Percentiles rank a stretch among this genome's conserved stretches.
Evolutionary conservation across 2,888 invertebrate genomes (phyloP).

Genomic region (Drosophila buzzatii): DNA sequence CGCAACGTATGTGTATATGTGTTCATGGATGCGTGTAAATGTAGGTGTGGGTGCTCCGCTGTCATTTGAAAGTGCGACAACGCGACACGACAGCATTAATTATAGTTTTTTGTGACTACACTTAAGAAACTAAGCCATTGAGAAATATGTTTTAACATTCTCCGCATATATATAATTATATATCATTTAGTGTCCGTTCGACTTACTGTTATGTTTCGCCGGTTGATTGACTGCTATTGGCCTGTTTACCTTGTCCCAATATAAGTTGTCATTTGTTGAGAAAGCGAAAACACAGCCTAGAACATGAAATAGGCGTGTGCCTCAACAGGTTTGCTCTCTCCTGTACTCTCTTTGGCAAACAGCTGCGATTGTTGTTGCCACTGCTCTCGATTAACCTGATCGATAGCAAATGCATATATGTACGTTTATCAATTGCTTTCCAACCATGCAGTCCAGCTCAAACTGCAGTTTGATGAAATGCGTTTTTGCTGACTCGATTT

Average conservation of each 20-base stretch:
- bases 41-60: constrained; percentile 43
- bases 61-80: constrained; percentile 38
- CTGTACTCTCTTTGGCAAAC: constrained; percentile 13
- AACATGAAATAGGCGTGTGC: constrained; percentile 37
- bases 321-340: constrained; percentile 56
- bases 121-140: constrained; percentile 8
- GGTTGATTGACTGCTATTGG: constrained; percentile 32
- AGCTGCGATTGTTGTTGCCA: constrained; percentile 15
- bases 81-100: constrained; percentile 42
- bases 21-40: constrained; percentile 7
- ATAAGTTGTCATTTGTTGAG: constrained; percentile 34
- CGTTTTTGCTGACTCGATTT: constrained; percentile 4
- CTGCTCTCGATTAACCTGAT: constrained; percentile 48
- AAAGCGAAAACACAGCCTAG: constrained; percentile 69
- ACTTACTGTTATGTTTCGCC: constrained; percentile 31
- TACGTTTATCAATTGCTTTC: constrained; percentile 38
- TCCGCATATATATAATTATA: constrained; percentile 12
- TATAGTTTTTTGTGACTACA: constrained; percentile 21
- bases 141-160: constrained; percentile 20
- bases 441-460: constrained; percentile 46
- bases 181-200: constrained; percentile 11
- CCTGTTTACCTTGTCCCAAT: constrained; percentile 72
- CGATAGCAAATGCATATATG: constrained; percentile 33
- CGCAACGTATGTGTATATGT: constrained; percentile 2
- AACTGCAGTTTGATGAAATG: constrained; percentile 54